These are phyloP conservation scores for Selene dorsalis DNA, from an alignment of 2,797 vertebrate genomes.

Conservation along the genomic window DNA sequence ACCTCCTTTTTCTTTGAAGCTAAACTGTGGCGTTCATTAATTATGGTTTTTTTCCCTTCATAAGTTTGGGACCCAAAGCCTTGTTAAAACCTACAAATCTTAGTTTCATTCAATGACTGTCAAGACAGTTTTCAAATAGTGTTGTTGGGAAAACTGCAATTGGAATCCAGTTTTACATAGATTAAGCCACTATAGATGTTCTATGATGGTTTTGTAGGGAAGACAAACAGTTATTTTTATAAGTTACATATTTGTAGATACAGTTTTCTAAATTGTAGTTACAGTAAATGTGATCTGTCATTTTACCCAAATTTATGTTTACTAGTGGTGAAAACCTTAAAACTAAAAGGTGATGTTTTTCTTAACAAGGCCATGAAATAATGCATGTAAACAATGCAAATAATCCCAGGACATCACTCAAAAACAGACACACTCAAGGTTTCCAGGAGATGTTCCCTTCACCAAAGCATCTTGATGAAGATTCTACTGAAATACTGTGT, in stretches of 20 bases:
- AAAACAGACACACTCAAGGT: background rate
- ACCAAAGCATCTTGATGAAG: background rate
- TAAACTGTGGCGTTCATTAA: background rate
- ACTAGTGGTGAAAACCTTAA: background rate
- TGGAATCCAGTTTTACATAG: background rate
- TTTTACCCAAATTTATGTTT: background rate
- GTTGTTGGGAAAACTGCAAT: background rate
- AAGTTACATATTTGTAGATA: too few species aligned
- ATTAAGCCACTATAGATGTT: background rate
- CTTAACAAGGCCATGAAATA: background rate
- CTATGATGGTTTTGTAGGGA: background rate
- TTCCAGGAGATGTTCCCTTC: background rate
- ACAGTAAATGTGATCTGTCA: background rate
- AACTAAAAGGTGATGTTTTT: background rate
- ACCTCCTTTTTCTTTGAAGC: background rate
- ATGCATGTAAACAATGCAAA: background rate
- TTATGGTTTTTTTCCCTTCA: background rate
- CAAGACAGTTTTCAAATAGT: background rate
- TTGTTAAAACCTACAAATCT: too few species aligned
- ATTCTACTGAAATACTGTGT: background rate
- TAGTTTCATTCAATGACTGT: background rate
- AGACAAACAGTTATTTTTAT: background rate
- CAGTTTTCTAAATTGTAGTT: too few species aligned
- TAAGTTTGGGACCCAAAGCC: too few species aligned
- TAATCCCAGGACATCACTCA: background rate